These are phyloP conservation scores for Uloborus diversus DNA, from an alignment of 1,140 invertebrate species.

Conservation along the genomic window DNA sequence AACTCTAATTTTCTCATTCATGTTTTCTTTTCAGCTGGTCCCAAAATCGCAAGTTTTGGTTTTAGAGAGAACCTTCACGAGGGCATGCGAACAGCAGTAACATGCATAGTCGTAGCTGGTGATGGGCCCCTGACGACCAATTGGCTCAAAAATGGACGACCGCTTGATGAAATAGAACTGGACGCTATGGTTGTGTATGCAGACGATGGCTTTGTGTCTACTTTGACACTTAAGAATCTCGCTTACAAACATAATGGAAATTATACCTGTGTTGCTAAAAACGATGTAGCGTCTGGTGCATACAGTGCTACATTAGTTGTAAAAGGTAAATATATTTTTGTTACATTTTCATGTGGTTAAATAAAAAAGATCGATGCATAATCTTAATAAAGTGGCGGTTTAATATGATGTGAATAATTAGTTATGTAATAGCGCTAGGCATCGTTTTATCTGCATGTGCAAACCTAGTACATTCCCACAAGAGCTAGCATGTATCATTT, in stretches of 20 bases:
- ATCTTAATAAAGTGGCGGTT: no score
- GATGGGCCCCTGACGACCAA: conserved; percentile 68
- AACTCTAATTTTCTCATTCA: no score
- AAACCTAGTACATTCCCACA: no score
- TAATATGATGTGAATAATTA: no score
- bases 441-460: no score
- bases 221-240: conserved; percentile 65
- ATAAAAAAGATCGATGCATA: no score
- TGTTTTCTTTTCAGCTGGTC: conserved; percentile 67
- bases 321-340: no score
- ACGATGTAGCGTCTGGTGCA: conserved; percentile 67
- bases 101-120: conserved; percentile 63
- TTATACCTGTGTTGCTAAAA: conserved; percentile 71
- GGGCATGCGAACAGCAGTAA: conserved; percentile 71
- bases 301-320: conserved; percentile 65
- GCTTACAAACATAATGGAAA: conserved; percentile 69
- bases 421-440: no score
- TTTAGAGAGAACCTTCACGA: conserved; percentile 72
- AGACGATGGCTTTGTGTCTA: conserved; percentile 63
- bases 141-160: conserved; percentile 71
- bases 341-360: no score
- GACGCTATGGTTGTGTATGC: conserved; percentile 53
- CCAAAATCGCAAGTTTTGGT: conserved; percentile 72
- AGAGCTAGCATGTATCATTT: no score
- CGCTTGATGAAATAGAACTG: conserved; percentile 10